A percentile compares a stretch with the other conserved stretches of the same genome.
These are phyloP conservation scores for Dolichopus griseipennis DNA, from an alignment of 2,888 invertebrate genomes.

Conservation along the genomic window DNA sequence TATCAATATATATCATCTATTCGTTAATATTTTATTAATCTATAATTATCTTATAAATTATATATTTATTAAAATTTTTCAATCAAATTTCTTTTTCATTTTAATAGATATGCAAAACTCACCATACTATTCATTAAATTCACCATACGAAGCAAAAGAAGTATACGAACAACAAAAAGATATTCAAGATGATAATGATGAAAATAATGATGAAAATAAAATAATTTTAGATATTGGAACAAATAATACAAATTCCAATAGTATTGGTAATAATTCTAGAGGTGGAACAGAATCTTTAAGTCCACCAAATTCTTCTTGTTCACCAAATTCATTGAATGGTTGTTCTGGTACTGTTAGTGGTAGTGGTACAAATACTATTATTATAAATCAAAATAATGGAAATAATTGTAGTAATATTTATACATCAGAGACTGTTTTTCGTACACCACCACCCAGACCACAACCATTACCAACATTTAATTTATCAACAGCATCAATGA, in stretches of 20 bases:
- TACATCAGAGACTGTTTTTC: slow-evolving; percentile 14
- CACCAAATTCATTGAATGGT: neutral
- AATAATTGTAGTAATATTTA: neutral
- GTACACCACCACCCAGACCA: slow-evolving; percentile 15
- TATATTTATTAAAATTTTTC: too few species aligned
- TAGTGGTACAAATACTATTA: neutral
- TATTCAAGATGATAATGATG: slow-evolving; percentile 41
- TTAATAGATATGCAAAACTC: slow-evolving; percentile 3
- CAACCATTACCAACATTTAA: slow-evolving; percentile 18
- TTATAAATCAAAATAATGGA: neutral
- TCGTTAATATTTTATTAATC: too few species aligned
- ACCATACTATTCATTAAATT: neutral
- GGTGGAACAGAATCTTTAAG: neutral
- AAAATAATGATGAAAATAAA: slow-evolving; percentile 37
- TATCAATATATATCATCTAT: too few species aligned
- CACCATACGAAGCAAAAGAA: slow-evolving; percentile 4
- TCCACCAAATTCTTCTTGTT: neutral
- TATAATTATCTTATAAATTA: too few species aligned
- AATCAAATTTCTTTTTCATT: too few species aligned
- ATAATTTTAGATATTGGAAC: slow-evolving; percentile 48
- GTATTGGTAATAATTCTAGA: neutral
- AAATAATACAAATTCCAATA: neutral
- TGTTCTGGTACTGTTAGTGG: neutral
- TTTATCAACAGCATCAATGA: slow-evolving; percentile 13
- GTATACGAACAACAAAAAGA: slow-evolving; percentile 25